A percentile compares a stretch with the other conserved stretches of the same genome.
phyloP scores from a whole-genome alignment of 2,888 invertebrate genomes.

The Erebia ligea region DNA sequence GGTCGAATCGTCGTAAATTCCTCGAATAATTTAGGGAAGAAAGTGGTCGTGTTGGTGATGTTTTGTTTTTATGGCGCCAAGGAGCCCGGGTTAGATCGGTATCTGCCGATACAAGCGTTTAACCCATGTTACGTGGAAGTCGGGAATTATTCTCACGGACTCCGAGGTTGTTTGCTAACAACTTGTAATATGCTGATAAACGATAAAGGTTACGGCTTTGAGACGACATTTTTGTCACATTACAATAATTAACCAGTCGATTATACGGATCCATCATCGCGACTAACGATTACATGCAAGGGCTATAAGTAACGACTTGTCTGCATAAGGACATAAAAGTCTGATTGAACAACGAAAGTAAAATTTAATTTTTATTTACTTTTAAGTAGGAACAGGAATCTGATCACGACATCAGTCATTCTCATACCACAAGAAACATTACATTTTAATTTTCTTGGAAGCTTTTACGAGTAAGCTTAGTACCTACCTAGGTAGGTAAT shows the following conservation, averaged over 20 bases:
- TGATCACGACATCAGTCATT: background rate
- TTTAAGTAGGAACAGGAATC: background rate
- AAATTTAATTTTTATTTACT: background rate
- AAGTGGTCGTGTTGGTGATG: conserved; percentile 78
- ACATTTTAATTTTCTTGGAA: no score
- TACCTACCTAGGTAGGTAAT: no score
- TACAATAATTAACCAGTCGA: conserved; percentile 21
- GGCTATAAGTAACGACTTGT: conserved; percentile 4
- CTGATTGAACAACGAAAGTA: background rate
- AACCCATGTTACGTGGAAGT: conserved; percentile 80
- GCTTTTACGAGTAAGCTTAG: no score
- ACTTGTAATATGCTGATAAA: conserved; percentile 67
- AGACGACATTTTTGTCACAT: conserved; percentile 29
- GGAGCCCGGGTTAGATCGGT: conserved; percentile 79
- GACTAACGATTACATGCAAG: conserved; percentile 14
- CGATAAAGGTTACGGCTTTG: conserved; percentile 49
- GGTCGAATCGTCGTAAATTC: conserved; percentile 80
- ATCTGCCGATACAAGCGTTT: conserved; percentile 80
- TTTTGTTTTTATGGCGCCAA: conserved; percentile 84
- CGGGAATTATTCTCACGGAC: conserved; percentile 77
- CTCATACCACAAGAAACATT: no score
- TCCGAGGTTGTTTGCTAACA: conserved; percentile 65
- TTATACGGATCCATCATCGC: conserved; percentile 12
- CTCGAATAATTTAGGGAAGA: conserved; percentile 81
- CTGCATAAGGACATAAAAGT: background rate